Percentiles rank a stretch among this genome's conserved stretches.
Evolutionary conservation across 2,113 vertebrate genomes (phyloP).

Genomic region (Cebus imitator): DNA sequence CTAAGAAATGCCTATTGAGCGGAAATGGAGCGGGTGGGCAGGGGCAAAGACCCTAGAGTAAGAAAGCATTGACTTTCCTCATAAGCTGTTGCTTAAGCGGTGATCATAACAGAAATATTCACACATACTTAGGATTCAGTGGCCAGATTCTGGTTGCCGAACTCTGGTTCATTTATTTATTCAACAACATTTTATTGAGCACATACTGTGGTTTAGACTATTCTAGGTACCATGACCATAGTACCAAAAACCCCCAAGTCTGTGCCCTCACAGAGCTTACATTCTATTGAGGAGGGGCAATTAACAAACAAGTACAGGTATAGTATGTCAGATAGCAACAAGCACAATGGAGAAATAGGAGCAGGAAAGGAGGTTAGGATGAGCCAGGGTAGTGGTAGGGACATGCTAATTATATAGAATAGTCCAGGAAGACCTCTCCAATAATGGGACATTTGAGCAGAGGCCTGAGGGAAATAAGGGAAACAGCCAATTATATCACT

Average conservation of each 20-base stretch:
- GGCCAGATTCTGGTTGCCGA: background rate
- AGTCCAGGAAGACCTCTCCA: background rate
- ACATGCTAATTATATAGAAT: background rate
- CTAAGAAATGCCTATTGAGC: background rate
- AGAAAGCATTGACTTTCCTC: background rate
- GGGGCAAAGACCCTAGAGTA: too few species aligned
- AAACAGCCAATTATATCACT: background rate
- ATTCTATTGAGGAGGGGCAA: background rate
- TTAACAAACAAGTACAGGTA: background rate
- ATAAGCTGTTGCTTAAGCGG: background rate
- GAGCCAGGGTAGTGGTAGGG: background rate
- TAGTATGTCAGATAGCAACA: background rate
- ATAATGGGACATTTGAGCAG: background rate
- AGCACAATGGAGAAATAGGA: background rate
- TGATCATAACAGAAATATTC: background rate
- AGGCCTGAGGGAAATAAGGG: background rate
- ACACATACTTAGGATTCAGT: background rate
- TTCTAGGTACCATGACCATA: background rate
- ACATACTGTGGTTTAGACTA: background rate
- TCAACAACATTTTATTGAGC: background rate
- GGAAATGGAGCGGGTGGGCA: background rate
- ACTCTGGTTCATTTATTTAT: background rate
- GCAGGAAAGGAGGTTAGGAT: background rate
- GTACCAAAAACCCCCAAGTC: background rate
- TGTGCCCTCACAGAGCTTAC: background rate